These are phyloP conservation scores for Tragulus kanchil DNA, from an alignment of 2,113 vertebrate genomes.

Conservation along the genomic window DNA sequence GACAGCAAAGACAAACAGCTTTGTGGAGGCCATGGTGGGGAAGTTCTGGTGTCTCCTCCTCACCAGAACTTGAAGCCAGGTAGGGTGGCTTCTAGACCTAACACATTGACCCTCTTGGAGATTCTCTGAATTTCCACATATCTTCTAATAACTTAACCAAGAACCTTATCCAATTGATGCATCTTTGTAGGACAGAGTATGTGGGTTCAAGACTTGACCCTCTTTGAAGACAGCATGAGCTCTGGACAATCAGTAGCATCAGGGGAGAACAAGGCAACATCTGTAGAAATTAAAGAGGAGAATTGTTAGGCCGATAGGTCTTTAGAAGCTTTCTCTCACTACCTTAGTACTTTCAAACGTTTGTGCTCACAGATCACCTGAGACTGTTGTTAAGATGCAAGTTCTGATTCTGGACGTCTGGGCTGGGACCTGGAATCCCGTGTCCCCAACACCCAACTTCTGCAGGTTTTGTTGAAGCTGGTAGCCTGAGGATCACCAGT, in stretches of 20 bases:
- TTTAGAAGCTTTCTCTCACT: neutral
- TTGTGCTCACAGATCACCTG: neutral
- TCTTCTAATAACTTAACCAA: neutral
- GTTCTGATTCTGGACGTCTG: neutral
- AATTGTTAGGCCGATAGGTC: neutral
- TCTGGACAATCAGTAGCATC: neutral
- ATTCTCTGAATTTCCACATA: neutral
- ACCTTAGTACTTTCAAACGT: neutral
- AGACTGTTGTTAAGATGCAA: neutral
- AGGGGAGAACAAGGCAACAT: neutral
- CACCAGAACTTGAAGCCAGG: neutral
- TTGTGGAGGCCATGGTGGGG: neutral
- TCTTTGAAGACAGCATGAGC: neutral
- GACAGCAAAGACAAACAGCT: neutral
- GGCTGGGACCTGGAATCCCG: no score
- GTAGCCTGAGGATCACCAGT: neutral
- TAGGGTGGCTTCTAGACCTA: no score
- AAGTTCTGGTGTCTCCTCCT: no score
- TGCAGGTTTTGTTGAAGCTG: neutral
- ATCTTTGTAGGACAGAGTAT: rapidly evolving
- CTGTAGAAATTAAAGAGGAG: neutral
- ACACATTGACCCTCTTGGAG: neutral
- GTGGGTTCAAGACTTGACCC: neutral
- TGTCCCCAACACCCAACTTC: neutral
- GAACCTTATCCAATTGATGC: neutral